Base-by-base conservation (phyloP, 2,797 vertebrate genomes). In the Phataginus tetradactyla region DNA sequence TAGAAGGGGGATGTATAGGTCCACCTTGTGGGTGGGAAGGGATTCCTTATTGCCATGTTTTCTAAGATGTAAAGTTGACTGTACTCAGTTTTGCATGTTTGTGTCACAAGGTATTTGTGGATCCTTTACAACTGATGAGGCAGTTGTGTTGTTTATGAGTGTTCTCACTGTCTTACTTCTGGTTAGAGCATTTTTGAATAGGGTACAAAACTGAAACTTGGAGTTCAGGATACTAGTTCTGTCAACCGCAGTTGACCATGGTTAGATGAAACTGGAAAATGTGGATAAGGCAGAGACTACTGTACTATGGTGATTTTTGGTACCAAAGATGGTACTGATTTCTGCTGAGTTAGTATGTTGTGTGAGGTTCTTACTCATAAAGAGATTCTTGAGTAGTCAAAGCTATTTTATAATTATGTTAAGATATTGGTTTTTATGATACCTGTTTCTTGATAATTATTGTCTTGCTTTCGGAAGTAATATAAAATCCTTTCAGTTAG, bases 381-480 rank as follows among this genome's bases (percentile, higher is more conserved):
- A 84, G 51, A 83, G 29, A 86, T 37, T 59, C 11, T 90, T 79
- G 39, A 80, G 91, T 39, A 81, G 45, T 57, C 63, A 78, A 63
- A 90, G 17, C 29, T 86, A 18, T 83, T 94, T 90, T 77, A 29
- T 90, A 86, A 77, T 89, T 63, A 32, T 42, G 4, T 53, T 93
- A 39, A 29, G 92, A 77, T 90, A 53, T 0, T 69, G 13, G 1
- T 79, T 90, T 96, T 83, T 81, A 13, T 83, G 59, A 34, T 90
- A 39, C 29, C 34, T 95, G 4, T 83, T 32, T 85, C 68, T 81
- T 81, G 85, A 86, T 93, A 90, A 78, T 91, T 85, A 61, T 45
- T 45, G 0, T 39, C 37, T 86, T 93, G 29, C 32, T 63, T 69
- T 93, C 39, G 87, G 42, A 94, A 87, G 20, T 85, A 88, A 71